A percentile compares a stretch with the other conserved stretches of the same genome.
phyloP scores from a whole-genome alignment of 2,888 invertebrate genomes.

The Polydrusus pterygomalis region DNA sequence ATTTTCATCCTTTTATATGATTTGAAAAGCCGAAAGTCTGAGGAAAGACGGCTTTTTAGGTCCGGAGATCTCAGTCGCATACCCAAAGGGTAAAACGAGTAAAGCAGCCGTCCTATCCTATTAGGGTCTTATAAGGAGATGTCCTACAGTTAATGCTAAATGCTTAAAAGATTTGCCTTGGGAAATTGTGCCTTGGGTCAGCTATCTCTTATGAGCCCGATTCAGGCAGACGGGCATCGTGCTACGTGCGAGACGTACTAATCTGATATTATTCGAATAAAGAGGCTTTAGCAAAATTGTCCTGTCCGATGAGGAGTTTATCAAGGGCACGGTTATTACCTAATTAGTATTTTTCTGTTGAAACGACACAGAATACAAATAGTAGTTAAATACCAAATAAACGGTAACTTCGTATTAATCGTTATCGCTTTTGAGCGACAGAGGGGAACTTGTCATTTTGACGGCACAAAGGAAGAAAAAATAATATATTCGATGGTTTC shows the following conservation, averaged over 20 bases:
- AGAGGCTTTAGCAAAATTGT: slow-evolving; percentile 46
- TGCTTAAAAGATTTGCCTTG: slow-evolving; percentile 53
- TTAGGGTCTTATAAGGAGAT: slow-evolving; percentile 52
- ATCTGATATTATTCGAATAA: slow-evolving; percentile 54
- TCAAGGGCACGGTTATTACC: slow-evolving; percentile 45
- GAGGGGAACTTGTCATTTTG: too few species aligned
- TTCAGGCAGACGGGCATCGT: slow-evolving; percentile 34
- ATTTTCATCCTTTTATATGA: slow-evolving; percentile 17
- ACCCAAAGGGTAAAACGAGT: slow-evolving; percentile 45
- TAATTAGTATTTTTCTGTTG: slow-evolving; percentile 28
- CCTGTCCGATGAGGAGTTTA: slow-evolving; percentile 23
- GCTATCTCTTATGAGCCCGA: slow-evolving; percentile 43
- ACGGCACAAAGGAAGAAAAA: too few species aligned
- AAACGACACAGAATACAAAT: neutral
- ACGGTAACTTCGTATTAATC: too few species aligned
- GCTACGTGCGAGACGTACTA: slow-evolving; percentile 52
- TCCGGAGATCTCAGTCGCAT: slow-evolving; percentile 31
- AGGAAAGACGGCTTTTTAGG: slow-evolving; percentile 28
- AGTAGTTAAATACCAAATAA: too few species aligned
- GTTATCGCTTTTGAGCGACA: too few species aligned
- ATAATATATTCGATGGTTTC: too few species aligned
- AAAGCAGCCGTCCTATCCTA: slow-evolving; percentile 49
- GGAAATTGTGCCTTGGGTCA: slow-evolving; percentile 40
- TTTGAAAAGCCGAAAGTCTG: slow-evolving; percentile 33
- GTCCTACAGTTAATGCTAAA: slow-evolving; percentile 51